Evolutionary conservation across 1,140 invertebrate genomes (phyloP).

Genomic region (Acromyrmex echinatior): DNA sequence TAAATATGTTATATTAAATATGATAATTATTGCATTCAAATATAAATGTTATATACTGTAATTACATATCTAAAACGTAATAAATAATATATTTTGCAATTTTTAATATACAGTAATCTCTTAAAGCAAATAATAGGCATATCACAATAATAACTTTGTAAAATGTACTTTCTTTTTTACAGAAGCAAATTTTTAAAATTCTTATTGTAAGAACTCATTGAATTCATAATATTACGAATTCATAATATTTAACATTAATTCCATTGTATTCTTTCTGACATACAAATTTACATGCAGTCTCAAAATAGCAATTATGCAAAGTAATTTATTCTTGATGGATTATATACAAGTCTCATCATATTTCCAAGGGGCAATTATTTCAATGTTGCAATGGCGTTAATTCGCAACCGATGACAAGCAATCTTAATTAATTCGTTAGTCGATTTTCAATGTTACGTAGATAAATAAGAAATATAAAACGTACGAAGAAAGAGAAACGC

Average conservation of each 20-base stretch:
- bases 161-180: background rate
- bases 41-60: background rate
- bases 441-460: background rate
- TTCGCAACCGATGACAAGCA: background rate
- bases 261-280: background rate
- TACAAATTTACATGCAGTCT: background rate
- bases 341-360: background rate
- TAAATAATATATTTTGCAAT: conserved; percentile 9
- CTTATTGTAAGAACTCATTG: background rate
- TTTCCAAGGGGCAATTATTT: background rate
- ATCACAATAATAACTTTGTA: background rate
- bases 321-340: conserved; percentile 18
- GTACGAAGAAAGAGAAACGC: background rate
- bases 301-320: conserved; percentile 10
- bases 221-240: background rate
- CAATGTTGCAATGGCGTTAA: background rate
- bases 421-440: conserved; percentile 10
- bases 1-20: no score
- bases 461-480: background rate
- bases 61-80: background rate
- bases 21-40: no score
- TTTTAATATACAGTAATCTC: background rate
- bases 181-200: background rate
- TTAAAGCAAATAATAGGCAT: background rate
- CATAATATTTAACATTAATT: background rate